phyloP scores from a whole-genome alignment of 1,140 invertebrate genomes.

The Temnothorax curvispinosus region DNA sequence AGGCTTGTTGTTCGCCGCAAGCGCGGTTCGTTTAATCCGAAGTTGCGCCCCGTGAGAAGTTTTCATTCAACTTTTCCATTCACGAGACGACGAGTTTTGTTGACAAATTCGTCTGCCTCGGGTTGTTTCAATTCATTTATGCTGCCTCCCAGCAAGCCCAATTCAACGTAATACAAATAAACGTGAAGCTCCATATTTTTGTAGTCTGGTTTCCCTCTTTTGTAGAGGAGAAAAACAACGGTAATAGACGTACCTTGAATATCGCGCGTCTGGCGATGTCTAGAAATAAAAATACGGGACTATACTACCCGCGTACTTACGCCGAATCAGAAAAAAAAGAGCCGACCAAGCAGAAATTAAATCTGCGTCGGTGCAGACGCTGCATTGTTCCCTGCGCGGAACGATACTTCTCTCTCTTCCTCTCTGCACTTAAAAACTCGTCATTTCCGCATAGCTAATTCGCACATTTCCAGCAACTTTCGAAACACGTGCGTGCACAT shows the following conservation, averaged over 20 bases:
- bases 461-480: constrained; percentile 27
- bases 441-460: constrained; percentile 50
- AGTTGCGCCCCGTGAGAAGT: constrained; percentile 42
- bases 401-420: not conserved
- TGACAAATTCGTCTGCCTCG: constrained; percentile 48
- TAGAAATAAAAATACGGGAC: constrained; percentile 13
- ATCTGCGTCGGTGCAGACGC: constrained; percentile 25
- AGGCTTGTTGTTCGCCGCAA: constrained; percentile 40
- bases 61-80: constrained; percentile 60
- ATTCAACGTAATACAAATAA: constrained; percentile 40
- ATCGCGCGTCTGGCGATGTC: not conserved
- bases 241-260: constrained; percentile 16
- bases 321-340: constrained; percentile 20
- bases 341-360: constrained; percentile 46
- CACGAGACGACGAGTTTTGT: constrained; percentile 49
- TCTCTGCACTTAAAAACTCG: constrained; percentile 43
- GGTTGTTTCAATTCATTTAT: constrained; percentile 54
- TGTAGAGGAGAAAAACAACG: not conserved
- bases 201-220: constrained; percentile 2
- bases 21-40: constrained; percentile 56
- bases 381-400: constrained; percentile 16
- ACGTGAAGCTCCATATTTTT: constrained; percentile 33
- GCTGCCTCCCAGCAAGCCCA: constrained; percentile 21
- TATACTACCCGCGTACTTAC: not conserved
- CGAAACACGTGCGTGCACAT: not conserved